Conservation (phyloP, 2,888 invertebrate genomes). For the Parnassius apollo region DNA sequence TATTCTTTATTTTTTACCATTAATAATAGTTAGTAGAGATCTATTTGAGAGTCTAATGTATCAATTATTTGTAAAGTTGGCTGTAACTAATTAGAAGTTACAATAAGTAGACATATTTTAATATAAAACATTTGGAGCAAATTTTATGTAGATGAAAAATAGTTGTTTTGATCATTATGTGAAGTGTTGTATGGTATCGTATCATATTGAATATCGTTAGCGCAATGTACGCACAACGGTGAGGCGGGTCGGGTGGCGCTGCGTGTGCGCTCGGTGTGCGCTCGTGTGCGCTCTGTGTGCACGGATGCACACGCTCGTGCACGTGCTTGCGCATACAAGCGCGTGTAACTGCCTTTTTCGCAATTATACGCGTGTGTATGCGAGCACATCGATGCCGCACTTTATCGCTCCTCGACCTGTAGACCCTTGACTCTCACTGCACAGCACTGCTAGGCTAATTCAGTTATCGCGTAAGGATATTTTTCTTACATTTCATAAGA, state of each 20-base stretch:
- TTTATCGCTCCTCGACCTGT: slow-evolving; percentile 36
- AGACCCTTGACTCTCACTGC: slow-evolving; percentile 68
- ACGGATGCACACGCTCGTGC: slow-evolving; percentile 11
- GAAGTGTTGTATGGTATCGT: slow-evolving; percentile 74
- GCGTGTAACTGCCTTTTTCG: slow-evolving; percentile 15
- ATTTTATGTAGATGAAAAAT: slow-evolving; percentile 80
- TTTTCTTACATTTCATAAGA: slow-evolving; percentile 79
- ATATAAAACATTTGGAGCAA: slow-evolving; percentile 79
- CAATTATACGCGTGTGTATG: slow-evolving; percentile 13
- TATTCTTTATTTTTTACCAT: slow-evolving; percentile 82
- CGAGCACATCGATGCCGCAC: slow-evolving; percentile 4
- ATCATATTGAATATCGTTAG: slow-evolving; percentile 59
- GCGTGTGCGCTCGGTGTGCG: slow-evolving; percentile 26
- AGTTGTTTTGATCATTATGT: slow-evolving; percentile 80
- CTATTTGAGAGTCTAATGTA: slow-evolving; percentile 82
- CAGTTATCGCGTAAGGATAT: slow-evolving; percentile 78
- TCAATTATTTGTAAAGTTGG: slow-evolving; percentile 82
- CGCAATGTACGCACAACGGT: slow-evolving; percentile 78
- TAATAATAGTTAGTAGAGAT: slow-evolving; percentile 81
- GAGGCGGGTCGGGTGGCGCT: slow-evolving; percentile 43
- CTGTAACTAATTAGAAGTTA: slow-evolving; percentile 81
- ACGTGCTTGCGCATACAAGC: slow-evolving; percentile 6
- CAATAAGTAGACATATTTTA: slow-evolving; percentile 81
- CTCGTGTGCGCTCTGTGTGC: slow-evolving; percentile 22
- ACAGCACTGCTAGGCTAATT: slow-evolving; percentile 79